These are phyloP conservation scores for Desmodus rotundus DNA, from an alignment of 2,113 vertebrate genomes.

Conservation along the genomic window DNA sequence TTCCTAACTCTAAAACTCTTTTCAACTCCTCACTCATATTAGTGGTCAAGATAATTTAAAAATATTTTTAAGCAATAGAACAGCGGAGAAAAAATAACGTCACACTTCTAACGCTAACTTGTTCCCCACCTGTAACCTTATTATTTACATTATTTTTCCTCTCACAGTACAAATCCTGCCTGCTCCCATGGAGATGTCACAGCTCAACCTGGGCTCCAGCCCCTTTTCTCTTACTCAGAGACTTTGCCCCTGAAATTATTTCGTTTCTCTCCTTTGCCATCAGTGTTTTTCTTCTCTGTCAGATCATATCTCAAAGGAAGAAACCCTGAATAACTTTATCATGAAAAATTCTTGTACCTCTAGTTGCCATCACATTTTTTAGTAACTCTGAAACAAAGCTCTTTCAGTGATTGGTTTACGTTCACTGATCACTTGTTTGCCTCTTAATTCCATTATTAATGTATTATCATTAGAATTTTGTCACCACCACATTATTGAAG, in stretches of 20 bases:
- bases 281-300: neutral
- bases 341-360: neutral
- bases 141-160: neutral
- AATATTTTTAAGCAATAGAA: neutral
- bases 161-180: neutral
- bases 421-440: neutral
- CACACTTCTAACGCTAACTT: neutral
- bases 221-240: neutral
- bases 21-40: neutral
- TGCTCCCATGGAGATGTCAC: neutral
- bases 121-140: neutral
- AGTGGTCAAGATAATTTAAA: neutral
- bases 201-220: neutral
- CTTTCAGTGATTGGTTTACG: neutral
- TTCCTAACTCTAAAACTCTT: neutral
- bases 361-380: neutral
- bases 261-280: neutral
- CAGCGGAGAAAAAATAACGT: neutral
- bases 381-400: neutral
- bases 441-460: neutral
- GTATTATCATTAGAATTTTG: neutral
- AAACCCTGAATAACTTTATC: neutral
- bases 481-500: neutral
- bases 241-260: neutral
- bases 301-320: neutral